phyloP scores from a whole-genome alignment of 2,113 vertebrate species.

The Riparia riparia region DNA sequence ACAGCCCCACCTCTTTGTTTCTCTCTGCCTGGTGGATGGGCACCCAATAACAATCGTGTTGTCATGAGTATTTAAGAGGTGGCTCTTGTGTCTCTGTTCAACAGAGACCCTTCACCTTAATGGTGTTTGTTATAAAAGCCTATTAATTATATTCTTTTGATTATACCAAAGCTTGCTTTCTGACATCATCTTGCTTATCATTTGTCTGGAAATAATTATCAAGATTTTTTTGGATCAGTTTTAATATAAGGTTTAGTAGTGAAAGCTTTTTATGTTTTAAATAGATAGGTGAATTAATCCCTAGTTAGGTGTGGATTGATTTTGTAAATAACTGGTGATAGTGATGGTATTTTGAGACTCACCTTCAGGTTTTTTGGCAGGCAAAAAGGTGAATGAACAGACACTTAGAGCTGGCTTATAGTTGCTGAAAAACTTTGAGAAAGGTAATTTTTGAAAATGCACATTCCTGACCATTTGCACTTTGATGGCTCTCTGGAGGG shows the following conservation, averaged over 20 bases:
- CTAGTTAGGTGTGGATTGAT: not conserved
- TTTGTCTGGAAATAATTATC: not conserved
- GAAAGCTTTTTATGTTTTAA: not conserved
- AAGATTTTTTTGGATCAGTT: not conserved
- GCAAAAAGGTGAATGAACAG: not conserved
- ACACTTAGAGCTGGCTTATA: not conserved
- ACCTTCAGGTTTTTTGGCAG: not conserved
- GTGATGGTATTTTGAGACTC: not conserved
- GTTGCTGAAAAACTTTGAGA: not conserved
- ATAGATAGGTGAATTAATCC: not conserved
- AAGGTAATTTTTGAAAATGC: not conserved
- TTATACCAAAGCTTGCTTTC: not conserved
- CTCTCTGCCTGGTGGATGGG: not conserved
- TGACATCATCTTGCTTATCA: not conserved
- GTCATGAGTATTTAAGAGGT: not conserved
- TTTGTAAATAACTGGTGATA: not conserved
- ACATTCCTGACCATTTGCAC: not conserved
- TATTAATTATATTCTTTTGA: not conserved
- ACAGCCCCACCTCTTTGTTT: constrained; percentile 41
- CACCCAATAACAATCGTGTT: not conserved
- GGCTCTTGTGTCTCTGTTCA: not conserved
- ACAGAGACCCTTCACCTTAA: not conserved
- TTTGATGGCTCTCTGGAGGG: not conserved
- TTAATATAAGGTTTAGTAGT: not conserved
- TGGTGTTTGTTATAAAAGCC: not conserved